Evolutionary conservation across 2,888 invertebrate species (phyloP).

Genomic region (Chrysolina oricalcia): DNA sequence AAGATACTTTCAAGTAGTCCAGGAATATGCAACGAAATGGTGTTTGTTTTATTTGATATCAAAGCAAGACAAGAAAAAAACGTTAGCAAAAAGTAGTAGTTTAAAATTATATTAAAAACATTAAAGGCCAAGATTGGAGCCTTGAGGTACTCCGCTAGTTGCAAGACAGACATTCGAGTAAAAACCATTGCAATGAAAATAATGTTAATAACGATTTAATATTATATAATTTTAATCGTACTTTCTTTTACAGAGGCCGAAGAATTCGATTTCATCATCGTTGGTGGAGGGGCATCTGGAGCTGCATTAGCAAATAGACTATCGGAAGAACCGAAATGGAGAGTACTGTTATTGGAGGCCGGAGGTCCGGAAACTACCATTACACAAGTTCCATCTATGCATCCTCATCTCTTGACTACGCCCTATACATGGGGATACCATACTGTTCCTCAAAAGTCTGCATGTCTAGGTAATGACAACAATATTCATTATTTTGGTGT

Average conservation of each 20-base stretch:
- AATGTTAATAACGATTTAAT: not conserved
- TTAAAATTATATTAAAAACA: too few species aligned
- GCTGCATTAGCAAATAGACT: conserved; percentile 54
- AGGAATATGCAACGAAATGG: too few species aligned
- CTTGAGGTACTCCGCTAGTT: too few species aligned
- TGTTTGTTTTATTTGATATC: too few species aligned
- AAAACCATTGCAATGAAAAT: too few species aligned
- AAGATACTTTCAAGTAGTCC: too few species aligned
- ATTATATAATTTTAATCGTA: not conserved
- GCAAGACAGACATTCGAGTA: too few species aligned
- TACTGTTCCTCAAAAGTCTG: conserved; percentile 74
- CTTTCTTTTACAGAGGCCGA: conserved; percentile 58
- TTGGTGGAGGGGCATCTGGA: conserved; percentile 74
- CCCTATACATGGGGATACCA: conserved; percentile 78
- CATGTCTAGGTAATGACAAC: conserved; percentile 70
- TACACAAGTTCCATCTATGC: conserved; percentile 74
- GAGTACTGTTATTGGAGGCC: conserved; percentile 55
- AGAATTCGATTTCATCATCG: conserved; percentile 64
- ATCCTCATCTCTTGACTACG: conserved; percentile 74
- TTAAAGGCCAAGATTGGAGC: too few species aligned
- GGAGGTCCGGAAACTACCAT: conserved; percentile 74
- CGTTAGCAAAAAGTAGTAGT: too few species aligned
- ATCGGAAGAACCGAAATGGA: conserved; percentile 53
- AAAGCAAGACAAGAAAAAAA: too few species aligned
- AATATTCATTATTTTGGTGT: not conserved